Evolutionary conservation across 2,888 invertebrate genomes (phyloP).

Genomic region (Melipona bicolor): DNA sequence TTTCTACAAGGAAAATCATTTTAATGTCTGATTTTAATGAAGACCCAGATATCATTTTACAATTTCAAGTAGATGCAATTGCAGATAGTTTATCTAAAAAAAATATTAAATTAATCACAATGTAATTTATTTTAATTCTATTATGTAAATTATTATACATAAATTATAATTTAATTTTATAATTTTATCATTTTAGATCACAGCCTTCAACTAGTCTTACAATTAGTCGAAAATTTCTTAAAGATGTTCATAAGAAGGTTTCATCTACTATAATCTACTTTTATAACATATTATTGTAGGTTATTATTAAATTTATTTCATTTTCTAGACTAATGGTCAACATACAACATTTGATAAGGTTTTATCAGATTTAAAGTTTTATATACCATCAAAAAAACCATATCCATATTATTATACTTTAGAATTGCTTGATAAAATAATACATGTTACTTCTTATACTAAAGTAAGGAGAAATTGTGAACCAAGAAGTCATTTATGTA

Average conservation of each 20-base stretch:
- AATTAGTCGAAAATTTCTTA: constrained; percentile 63
- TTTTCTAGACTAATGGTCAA: constrained; percentile 58
- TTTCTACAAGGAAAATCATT: constrained; percentile 56
- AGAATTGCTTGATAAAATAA: constrained; percentile 61
- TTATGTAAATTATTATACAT: background rate
- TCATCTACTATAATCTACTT: background rate
- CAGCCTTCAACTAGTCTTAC: constrained; percentile 41
- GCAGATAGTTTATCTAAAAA: constrained; percentile 30
- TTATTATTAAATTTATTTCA: background rate
- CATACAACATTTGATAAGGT: constrained; percentile 62
- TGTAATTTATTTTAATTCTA: constrained; percentile 59
- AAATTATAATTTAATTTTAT: constrained; percentile 13
- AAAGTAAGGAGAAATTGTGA: constrained; percentile 62
- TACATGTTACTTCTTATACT: constrained; percentile 63
- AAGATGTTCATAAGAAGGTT: constrained; percentile 65
- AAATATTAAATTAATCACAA: constrained; percentile 59
- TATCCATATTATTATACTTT: constrained; percentile 56
- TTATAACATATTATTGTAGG: background rate
- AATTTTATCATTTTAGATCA: constrained; percentile 58
- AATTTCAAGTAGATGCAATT: constrained; percentile 61
- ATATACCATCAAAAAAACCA: constrained; percentile 37
- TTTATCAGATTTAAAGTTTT: constrained; percentile 62
- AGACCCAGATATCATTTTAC: constrained; percentile 51
- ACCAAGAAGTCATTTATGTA: background rate
- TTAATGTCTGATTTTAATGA: constrained; percentile 73